A percentile compares a stretch with the other conserved stretches of the same genome.
Evolutionary conservation across 2,797 vertebrate species (phyloP).

Genomic region (Pangasius krempfi): DNA sequence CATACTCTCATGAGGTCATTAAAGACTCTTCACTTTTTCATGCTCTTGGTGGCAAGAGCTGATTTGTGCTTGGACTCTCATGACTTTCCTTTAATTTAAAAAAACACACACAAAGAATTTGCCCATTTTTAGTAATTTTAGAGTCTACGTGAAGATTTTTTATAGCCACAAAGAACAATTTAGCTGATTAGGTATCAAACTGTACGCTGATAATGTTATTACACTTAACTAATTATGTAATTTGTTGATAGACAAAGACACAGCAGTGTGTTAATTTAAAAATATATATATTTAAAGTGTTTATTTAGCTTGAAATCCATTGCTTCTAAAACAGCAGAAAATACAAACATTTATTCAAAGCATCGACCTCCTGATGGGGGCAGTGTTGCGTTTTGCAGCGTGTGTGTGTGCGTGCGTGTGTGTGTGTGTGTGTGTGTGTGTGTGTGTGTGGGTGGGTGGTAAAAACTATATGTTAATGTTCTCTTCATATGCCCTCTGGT

Average conservation of each 20-base stretch:
- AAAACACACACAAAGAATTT: neutral
- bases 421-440: constrained; percentile 20
- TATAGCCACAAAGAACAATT: neutral
- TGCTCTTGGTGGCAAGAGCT: too few relatives aligned
- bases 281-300: neutral
- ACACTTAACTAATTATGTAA: neutral
- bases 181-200: neutral
- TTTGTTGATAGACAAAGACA: neutral
- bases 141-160: neutral
- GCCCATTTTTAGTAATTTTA: neutral
- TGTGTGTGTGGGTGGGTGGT: constrained; percentile 28
- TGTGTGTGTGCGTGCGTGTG: constrained; percentile 22
- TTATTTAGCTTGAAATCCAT: neutral
- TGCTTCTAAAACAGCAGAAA: neutral
- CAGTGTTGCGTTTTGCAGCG: constrained; percentile 49
- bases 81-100: neutral
- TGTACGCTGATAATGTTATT: neutral
- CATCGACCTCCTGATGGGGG: constrained; percentile 38
- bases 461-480: constrained; percentile 32
- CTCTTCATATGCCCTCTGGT: constrained; percentile 47
- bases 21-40: neutral
- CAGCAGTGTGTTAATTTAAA: neutral
- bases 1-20: neutral
- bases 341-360: neutral
- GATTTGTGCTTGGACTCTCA: neutral